Evolutionary conservation across 2,797 vertebrate genomes (phyloP).

Genomic region (Lindbergichthys nudifrons): DNA sequence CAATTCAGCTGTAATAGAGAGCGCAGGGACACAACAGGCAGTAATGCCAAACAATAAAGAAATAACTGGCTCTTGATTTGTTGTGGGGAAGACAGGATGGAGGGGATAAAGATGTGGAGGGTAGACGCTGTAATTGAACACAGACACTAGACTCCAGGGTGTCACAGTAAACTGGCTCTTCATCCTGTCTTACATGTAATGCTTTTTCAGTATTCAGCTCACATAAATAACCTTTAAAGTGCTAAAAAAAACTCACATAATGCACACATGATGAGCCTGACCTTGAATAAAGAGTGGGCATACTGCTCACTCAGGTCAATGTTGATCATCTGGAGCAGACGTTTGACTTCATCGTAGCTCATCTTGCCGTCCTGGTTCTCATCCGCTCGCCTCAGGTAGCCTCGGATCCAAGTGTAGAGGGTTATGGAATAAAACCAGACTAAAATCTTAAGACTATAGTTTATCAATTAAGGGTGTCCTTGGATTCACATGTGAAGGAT

Average conservation of each 20-base stretch:
- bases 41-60: slow-evolving; percentile 52
- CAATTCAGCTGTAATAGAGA: slow-evolving; percentile 44
- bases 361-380: slow-evolving; percentile 95
- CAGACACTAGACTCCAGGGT: slow-evolving; percentile 48
- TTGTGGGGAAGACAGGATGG: slow-evolving; percentile 34
- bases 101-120: slow-evolving; percentile 21
- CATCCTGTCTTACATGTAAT: background rate
- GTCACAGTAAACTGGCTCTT: slow-evolving; percentile 35
- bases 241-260: slow-evolving; percentile 8
- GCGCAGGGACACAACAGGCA: slow-evolving; percentile 45
- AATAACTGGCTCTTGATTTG: slow-evolving; percentile 56
- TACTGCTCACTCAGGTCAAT: slow-evolving; percentile 94
- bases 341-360: slow-evolving; percentile 94
- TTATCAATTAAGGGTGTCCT: background rate
- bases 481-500: background rate
- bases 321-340: slow-evolving; percentile 94
- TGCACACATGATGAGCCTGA: slow-evolving; percentile 60
- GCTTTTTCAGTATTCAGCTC: slow-evolving; percentile 1
- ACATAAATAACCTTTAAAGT: background rate
- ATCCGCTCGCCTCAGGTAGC: slow-evolving; percentile 91
- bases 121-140: slow-evolving; percentile 62
- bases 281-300: slow-evolving; percentile 92
- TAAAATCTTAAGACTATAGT: background rate
- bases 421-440: slow-evolving; percentile 81
- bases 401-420: slow-evolving; percentile 89